Percentiles rank a stretch among this genome's conserved stretches.
phyloP scores from a whole-genome alignment of 2,113 vertebrate genomes.

The Tragelaphus imberbis region DNA sequence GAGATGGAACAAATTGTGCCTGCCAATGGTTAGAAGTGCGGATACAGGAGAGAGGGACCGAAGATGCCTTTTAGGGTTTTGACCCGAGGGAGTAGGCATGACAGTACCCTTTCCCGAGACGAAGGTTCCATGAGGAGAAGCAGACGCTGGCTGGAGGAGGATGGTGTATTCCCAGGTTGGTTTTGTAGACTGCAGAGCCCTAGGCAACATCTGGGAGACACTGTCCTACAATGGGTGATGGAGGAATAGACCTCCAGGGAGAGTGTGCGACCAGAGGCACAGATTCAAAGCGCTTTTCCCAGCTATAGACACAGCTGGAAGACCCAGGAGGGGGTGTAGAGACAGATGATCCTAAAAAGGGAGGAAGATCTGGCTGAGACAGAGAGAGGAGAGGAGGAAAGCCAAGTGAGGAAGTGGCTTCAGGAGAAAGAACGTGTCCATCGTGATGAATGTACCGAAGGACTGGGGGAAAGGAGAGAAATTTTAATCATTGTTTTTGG shows the following conservation, averaged over 20 bases:
- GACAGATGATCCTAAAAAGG: accelerated
- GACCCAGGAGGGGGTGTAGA: neutral
- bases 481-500: neutral
- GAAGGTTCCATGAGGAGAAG: neutral
- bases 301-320: neutral
- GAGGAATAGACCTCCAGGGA: neutral
- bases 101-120: accelerated
- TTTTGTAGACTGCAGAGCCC: neutral
- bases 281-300: accelerated
- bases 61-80: neutral
- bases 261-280: neutral
- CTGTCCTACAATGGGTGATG: neutral
- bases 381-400: neutral
- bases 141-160: neutral
- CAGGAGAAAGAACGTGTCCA: neutral
- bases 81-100: neutral
- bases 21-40: accelerated
- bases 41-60: neutral
- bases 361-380: neutral
- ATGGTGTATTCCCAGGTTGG: neutral
- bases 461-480: neutral
- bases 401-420: neutral
- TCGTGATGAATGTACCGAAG: neutral
- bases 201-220: accelerated
- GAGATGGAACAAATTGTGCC: neutral